Evolutionary conservation across 2,113 vertebrate genomes (phyloP).

Genomic region (Hemiprocne comata): DNA sequence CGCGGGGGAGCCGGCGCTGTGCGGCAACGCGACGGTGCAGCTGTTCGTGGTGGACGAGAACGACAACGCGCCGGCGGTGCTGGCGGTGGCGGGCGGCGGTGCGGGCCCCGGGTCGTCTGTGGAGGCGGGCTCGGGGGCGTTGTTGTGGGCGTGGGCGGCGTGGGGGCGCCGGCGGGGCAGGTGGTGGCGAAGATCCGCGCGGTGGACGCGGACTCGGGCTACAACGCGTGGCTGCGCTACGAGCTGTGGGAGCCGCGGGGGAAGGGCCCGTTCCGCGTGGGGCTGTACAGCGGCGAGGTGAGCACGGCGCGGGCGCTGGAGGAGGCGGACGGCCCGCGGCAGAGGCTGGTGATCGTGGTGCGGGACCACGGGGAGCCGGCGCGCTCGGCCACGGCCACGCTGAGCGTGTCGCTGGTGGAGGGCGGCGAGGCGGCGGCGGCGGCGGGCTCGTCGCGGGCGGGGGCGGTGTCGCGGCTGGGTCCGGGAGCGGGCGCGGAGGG

Average conservation of each 20-base stretch:
- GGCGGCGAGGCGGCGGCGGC: no score
- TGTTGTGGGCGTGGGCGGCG: not conserved
- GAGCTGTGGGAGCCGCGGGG: no score
- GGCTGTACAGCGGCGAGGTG: conserved; percentile 44
- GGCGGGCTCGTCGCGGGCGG: no score
- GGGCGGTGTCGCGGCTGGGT: no score
- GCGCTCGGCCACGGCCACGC: no score
- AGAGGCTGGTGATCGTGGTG: conserved; percentile 59
- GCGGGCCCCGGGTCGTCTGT: no score
- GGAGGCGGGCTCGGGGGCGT: no score
- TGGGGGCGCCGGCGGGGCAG: conserved; percentile 44
- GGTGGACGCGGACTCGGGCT: conserved; percentile 75
- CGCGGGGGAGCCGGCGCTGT: no score
- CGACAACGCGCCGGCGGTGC: conserved; percentile 68
- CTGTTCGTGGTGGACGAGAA: conserved; percentile 76
- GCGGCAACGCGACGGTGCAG: no score
- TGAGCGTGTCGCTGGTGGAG: no score
- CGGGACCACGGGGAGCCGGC: no score
- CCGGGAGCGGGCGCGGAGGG: not conserved
- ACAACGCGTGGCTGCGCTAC: conserved; percentile 77
- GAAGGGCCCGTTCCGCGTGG: conserved; percentile 37
- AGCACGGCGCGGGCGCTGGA: conserved; percentile 67
- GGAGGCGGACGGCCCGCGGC: conserved; percentile 67
- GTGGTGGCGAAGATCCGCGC: conserved; percentile 75
- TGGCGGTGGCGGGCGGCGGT: not conserved